Evolutionary conservation across 1,140 invertebrate species (phyloP), one percentile per base, ranked within the genome.

Genomic region (Drosophila eugracilis): DNA sequence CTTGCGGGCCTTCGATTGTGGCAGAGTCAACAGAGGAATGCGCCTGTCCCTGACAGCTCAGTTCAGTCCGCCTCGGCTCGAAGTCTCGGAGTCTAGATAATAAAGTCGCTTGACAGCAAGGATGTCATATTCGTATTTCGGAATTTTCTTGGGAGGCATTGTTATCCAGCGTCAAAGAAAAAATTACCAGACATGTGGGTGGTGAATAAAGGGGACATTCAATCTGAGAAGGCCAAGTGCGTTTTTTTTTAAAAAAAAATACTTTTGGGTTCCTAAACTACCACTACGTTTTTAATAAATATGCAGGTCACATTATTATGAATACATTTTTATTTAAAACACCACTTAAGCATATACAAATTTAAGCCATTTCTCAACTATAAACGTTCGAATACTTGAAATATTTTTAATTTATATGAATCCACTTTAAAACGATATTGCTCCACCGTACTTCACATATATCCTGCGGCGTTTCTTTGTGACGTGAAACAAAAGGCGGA

Each of bases 401-500:
- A 32, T n/a, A 9, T 28, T 36, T 15, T 7, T 7, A 0, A 6
- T 2, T 7, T 1, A n/a, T 7, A 1, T 4, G 2, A n/a, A 21
- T 32, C 15, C 24, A 9, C 26, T 42, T 28, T 2, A 1, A 4
- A 21, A 1, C 5, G 1, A 24, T 7, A 26, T 4, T 7, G 6
- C 12, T 34, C 49, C 71, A 74, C 59, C 55, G 52, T 77, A 1
- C 36, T 5, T 17, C 9, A 34, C 21, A 21, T 28, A 60, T 57
- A 58, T 59, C 75, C 67, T 65, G 75, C 54, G 45, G 75, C 14
- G 75, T 21, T 53, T 30, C 59, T 62, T 58, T 79, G 52, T 75
- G 37, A 28, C n/a, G 54, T 63, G 19, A 80, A 60, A 81, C 67
- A 78, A 83, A 77, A 70, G 74, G 74, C 45, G 42, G 14, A 28